Conservation (phyloP, 2,888 invertebrate species). For the Drosophila nigricruria region DNA sequence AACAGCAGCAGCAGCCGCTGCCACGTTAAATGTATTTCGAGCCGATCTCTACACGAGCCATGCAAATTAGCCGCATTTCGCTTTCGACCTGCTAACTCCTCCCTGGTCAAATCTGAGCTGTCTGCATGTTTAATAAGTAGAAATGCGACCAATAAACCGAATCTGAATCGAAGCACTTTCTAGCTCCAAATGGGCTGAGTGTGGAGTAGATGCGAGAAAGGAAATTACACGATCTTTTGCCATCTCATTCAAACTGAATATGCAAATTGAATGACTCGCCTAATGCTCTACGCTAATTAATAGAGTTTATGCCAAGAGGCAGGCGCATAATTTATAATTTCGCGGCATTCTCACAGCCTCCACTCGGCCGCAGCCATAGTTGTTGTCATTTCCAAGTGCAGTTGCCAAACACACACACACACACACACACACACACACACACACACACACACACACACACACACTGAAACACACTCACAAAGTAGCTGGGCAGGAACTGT, state of each 20-base stretch:
- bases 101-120: constrained; percentile 44
- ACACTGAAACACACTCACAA: constrained; percentile 1
- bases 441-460: constrained; percentile 7
- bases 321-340: constrained; percentile 44
- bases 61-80: constrained; percentile 62
- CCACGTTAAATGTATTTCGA: constrained; percentile 42
- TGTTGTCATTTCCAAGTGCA: constrained; percentile 48
- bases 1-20: constrained; percentile 38
- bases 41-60: constrained; percentile 52
- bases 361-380: constrained; percentile 19
- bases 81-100: constrained; percentile 50
- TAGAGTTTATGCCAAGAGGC: constrained; percentile 23
- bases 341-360: constrained; percentile 60
- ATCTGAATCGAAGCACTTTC: constrained; percentile 42
- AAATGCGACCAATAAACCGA: constrained; percentile 38
- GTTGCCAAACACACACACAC: constrained; percentile 17
- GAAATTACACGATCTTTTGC: constrained; percentile 23
- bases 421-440: constrained; percentile 1
- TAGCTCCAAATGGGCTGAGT: constrained; percentile 25
- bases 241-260: constrained; percentile 51
- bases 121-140: constrained; percentile 43
- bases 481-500: constrained; percentile 43
- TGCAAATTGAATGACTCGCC: constrained; percentile 63
- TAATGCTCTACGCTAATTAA: constrained; percentile 53
- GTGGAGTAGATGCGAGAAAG: constrained; percentile 23